These are phyloP conservation scores for Sitta carolinensis DNA, from an alignment of 2,797 vertebrate species.

Conservation along the genomic window DNA sequence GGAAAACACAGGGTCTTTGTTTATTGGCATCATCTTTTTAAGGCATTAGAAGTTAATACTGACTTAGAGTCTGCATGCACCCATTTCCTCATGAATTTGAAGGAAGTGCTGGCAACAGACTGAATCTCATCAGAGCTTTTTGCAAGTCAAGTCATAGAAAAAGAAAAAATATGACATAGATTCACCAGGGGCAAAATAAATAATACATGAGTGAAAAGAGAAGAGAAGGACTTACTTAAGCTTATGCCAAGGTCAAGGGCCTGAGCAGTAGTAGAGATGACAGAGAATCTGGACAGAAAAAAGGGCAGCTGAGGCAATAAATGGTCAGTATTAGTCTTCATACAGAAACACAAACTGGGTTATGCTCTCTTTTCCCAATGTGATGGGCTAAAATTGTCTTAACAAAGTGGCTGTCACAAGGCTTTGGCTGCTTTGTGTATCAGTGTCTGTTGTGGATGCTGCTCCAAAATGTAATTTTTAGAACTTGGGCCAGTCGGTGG, in stretches of 20 bases:
- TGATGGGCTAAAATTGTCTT: neutral
- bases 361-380: neutral
- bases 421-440: neutral
- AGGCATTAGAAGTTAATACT: neutral
- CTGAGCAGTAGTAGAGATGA: neutral
- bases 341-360: neutral
- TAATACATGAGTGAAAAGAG: neutral
- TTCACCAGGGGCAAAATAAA: neutral
- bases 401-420: neutral
- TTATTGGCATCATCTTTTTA: neutral
- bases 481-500: neutral
- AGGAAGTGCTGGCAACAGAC: neutral
- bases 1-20: neutral
- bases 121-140: neutral
- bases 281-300: neutral
- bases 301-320: neutral
- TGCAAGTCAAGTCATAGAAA: accelerated
- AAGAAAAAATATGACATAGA: neutral
- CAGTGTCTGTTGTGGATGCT: neutral
- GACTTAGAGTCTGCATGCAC: neutral
- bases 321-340: neutral
- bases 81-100: neutral
- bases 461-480: neutral
- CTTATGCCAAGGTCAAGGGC: neutral
- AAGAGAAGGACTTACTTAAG: neutral